Percentiles rank a stretch among this genome's conserved stretches.
These are phyloP conservation scores for Acanthosepion lycidas DNA, from an alignment of 2,888 invertebrate genomes.

Conservation along the genomic window DNA sequence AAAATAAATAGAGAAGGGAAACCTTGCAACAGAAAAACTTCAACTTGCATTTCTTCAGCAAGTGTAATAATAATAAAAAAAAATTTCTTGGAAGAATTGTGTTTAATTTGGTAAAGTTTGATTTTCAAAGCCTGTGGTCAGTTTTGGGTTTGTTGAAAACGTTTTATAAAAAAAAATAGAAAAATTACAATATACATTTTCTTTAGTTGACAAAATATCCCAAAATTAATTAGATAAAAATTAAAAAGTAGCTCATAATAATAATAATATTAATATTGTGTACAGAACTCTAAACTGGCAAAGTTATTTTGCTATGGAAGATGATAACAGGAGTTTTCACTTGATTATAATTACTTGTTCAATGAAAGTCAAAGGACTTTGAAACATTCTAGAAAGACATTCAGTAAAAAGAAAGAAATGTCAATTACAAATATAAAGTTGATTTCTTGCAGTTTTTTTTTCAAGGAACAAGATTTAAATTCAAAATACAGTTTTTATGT, in stretches of 20 bases:
- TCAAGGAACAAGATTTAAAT: neutral
- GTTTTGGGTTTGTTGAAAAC: too few relatives aligned
- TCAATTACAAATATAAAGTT: neutral
- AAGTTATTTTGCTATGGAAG: neutral
- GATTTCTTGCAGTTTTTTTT: neutral
- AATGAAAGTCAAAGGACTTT: neutral
- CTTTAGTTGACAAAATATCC: neutral
- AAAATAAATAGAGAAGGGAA: neutral
- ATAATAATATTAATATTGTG: too few relatives aligned
- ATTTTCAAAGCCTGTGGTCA: too few relatives aligned
- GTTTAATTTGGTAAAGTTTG: neutral
- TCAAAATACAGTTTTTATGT: neutral
- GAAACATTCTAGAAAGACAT: neutral
- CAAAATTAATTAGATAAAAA: neutral
- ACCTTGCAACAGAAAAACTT: neutral
- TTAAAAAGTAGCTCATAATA: too few relatives aligned
- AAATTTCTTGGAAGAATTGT: neutral
- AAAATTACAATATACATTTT: too few relatives aligned
- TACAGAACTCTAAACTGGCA: too few relatives aligned
- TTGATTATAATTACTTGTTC: neutral
- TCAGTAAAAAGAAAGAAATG: neutral
- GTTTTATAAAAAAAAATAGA: too few relatives aligned
- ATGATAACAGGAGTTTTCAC: neutral
- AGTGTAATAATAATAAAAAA: neutral
- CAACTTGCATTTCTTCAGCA: neutral